Evolutionary conservation across 2,888 invertebrate species (phyloP).

Genomic region (Clistopyga incitator): DNA sequence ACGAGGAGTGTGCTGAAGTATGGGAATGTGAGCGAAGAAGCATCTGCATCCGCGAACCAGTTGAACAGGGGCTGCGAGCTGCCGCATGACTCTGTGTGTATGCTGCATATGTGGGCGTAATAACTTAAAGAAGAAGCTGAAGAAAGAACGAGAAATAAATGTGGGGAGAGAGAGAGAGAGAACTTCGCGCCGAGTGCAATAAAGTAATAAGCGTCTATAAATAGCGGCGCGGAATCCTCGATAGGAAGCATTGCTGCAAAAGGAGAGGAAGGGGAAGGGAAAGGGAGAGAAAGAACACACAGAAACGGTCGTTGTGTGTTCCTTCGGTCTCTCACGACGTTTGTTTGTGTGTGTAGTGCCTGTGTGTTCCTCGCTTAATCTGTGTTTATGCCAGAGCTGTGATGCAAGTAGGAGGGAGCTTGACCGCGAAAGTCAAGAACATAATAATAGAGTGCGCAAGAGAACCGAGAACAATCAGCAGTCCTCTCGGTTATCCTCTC

Average conservation of each 20-base stretch:
- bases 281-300: neutral
- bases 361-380: constrained; percentile 8
- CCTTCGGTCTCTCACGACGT: neutral
- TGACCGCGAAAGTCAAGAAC: constrained; percentile 79
- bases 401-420: constrained; percentile 70
- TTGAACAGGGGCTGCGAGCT: constrained; percentile 52
- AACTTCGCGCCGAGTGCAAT: constrained; percentile 74
- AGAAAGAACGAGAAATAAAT: neutral
- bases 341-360: neutral
- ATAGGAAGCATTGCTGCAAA: constrained; percentile 20
- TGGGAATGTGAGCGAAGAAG: constrained; percentile 20
- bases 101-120: constrained; percentile 56
- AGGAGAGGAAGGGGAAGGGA: constrained; percentile 44
- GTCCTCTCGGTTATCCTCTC: constrained; percentile 22
- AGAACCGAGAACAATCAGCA: constrained; percentile 28
- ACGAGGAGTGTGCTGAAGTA: constrained; percentile 18
- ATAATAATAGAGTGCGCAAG: constrained; percentile 79
- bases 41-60: constrained; percentile 63
- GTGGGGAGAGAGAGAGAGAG: constrained; percentile 12
- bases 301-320: neutral
- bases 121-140: constrained; percentile 27
- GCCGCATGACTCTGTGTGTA: constrained; percentile 19
- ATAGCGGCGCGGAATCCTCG: constrained; percentile 72
- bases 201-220: constrained; percentile 82
- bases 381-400: neutral